Percentiles rank a stretch among this genome's conserved stretches.
Evolutionary conservation across 2,797 vertebrate species (phyloP).

Genomic region (Pygocentrus nattereri): DNA sequence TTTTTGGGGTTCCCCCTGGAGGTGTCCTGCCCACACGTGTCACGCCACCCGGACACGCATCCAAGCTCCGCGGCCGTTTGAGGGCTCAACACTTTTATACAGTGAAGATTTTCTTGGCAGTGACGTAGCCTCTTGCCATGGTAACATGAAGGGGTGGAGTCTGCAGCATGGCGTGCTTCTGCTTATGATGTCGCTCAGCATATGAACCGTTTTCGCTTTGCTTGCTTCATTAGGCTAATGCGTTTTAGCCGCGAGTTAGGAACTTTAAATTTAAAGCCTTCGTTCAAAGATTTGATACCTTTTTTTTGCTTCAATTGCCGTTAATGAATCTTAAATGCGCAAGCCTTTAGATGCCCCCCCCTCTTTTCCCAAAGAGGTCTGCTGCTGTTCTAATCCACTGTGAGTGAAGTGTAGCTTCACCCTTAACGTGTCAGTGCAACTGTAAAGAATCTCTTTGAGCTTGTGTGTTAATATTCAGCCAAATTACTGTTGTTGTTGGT

Average conservation of each 20-base stretch:
- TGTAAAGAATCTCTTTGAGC: not conserved
- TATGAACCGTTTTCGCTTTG: not conserved
- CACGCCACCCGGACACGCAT: slow-evolving; percentile 68
- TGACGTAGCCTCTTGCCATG: slow-evolving; percentile 81
- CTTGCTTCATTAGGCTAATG: not conserved
- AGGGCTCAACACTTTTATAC: slow-evolving; percentile 72
- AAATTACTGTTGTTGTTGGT: too few relatives aligned
- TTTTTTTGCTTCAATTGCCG: too few relatives aligned
- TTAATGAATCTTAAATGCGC: too few relatives aligned
- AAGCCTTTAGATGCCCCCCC: too few relatives aligned
- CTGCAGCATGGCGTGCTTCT: slow-evolving; percentile 53
- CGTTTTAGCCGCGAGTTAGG: slow-evolving; percentile 22
- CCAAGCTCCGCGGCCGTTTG: slow-evolving; percentile 61
- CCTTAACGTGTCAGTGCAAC: too few relatives aligned
- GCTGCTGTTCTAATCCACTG: too few relatives aligned
- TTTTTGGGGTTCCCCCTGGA: slow-evolving; percentile 31
- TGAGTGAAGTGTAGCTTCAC: too few relatives aligned
- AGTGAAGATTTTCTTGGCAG: slow-evolving; percentile 63
- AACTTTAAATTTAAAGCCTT: not conserved
- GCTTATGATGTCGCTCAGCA: not conserved
- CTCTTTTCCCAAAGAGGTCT: too few relatives aligned
- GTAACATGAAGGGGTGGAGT: slow-evolving; percentile 78
- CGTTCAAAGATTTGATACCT: too few relatives aligned
- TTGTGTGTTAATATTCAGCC: not conserved
- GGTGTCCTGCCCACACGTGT: slow-evolving; percentile 69